Evolutionary conservation across 2,113 vertebrate genomes (phyloP), one percentile per base, ranked within the genome.

Genomic region (Ictidomys tridecemlineatus): DNA sequence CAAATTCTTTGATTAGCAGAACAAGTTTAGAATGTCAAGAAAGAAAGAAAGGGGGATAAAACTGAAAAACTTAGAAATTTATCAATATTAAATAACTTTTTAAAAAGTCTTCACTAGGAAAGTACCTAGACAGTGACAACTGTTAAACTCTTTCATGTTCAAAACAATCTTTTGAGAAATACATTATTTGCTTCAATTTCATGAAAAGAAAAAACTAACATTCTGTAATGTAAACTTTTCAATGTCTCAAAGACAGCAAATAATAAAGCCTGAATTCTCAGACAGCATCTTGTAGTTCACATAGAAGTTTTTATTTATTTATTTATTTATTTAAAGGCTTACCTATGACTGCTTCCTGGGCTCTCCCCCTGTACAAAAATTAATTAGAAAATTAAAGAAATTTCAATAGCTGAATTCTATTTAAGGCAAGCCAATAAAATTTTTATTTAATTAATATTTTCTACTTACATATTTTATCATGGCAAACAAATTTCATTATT

Each of bases 291-390:
- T 16, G 74, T 14, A 72, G 37, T 93, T 80, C 48, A 70, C 17
- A 94, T 0, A 86, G 4, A 97, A 30, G 61, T 69, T 30, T 22
- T 65, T 77, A 32, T 48, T 51, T 51, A 51, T 51, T 51, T 8
- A 51, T 51, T 51, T 8, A 11, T 32, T 84, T 42, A 69, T 42
- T n/a, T 53, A 34, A 93, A 56, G 4, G 63, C 98, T 98, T 98
- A 99, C 99, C 99, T 98, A 93, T 98, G 99, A 93, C 65, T 99
- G 98, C 98, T 99, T 97, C 98, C 99, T 96, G 99, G 99, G 97
- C 99, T 99, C 96, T 99, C 99, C 4, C 98, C 99, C 99, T 99
- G 97, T 97, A 96, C 13, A 89, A 91, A 96, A 91, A 97, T 77
- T 51, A 97, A 91, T 76, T 28, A 89, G 91, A 94, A 10, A 77